These are phyloP conservation scores for Anoura caudifer DNA, from an alignment of 2,113 vertebrate species.

Conservation along the genomic window DNA sequence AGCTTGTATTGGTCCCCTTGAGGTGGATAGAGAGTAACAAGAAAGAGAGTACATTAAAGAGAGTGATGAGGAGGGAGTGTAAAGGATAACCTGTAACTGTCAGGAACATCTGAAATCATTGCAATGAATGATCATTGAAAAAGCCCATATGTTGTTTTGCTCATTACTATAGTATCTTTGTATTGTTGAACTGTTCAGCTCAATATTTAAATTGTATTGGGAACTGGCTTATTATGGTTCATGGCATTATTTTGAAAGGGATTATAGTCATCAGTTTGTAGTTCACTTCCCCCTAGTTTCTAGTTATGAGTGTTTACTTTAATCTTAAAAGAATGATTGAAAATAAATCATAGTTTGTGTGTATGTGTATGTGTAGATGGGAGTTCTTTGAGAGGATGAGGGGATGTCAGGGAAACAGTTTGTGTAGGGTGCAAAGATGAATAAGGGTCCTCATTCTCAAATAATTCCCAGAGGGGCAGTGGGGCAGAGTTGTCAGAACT, in stretches of 20 bases:
- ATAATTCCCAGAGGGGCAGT: neutral
- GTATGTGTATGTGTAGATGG: neutral
- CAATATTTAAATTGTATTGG: constrained; percentile 16
- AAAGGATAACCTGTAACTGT: neutral
- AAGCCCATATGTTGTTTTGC: neutral
- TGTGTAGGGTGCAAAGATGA: neutral
- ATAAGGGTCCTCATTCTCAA: neutral
- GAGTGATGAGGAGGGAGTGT: neutral
- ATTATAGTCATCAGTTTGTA: neutral
- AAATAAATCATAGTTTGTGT: neutral
- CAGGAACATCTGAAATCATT: neutral
- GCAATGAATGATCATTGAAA: neutral
- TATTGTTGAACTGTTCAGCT: neutral
- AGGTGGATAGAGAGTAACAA: neutral
- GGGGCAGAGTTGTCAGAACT: neutral
- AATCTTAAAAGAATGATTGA: neutral
- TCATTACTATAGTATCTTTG: neutral
- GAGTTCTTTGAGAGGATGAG: neutral
- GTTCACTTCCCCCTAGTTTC: neutral
- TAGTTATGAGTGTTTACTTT: neutral
- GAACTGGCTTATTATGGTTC: neutral
- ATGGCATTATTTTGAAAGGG: constrained; percentile 29
- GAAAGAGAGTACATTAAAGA: neutral
- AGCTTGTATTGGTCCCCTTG: neutral
- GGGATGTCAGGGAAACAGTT: neutral